Evolutionary conservation across 2,888 invertebrate genomes (phyloP).

Genomic region (Agrotis ipsilon): DNA sequence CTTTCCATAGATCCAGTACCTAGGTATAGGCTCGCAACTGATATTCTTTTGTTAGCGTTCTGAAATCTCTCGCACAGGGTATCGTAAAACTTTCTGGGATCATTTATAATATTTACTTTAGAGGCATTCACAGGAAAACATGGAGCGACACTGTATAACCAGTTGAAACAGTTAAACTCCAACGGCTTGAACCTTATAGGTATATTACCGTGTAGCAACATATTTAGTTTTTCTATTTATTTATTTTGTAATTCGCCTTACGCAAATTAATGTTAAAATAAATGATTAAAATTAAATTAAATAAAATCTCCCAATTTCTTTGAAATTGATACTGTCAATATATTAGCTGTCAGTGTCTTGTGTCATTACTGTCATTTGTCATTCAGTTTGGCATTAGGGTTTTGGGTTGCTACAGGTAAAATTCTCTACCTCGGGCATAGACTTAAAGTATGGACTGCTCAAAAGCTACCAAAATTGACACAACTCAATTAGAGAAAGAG

Average conservation of each 20-base stretch:
- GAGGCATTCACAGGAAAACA: slow-evolving; percentile 93
- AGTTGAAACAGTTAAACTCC: slow-evolving; percentile 90
- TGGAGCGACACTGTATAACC: slow-evolving; percentile 92
- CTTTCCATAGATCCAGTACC: slow-evolving; percentile 97
- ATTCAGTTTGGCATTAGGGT: neutral
- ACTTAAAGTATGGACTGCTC: too few species aligned
- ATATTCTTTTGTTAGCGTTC: slow-evolving; percentile 93
- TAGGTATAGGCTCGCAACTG: slow-evolving; percentile 97
- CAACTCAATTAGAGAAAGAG: too few species aligned
- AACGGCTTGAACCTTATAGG: slow-evolving; percentile 82
- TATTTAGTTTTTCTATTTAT: slow-evolving; percentile 42
- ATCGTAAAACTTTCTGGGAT: slow-evolving; percentile 95
- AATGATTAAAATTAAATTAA: slow-evolving; percentile 2
- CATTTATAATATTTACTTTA: slow-evolving; percentile 94
- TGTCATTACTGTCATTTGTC: slow-evolving; percentile 2
- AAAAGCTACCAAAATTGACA: too few species aligned
- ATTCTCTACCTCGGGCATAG: neutral
- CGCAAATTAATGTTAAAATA: neutral
- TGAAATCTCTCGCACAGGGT: slow-evolving; percentile 93
- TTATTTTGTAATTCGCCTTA: neutral
- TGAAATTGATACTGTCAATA: neutral
- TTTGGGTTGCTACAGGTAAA: neutral
- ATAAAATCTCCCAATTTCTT: neutral
- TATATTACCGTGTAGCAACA: slow-evolving; percentile 78
- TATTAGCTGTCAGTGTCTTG: neutral